A percentile compares a stretch with the other conserved stretches of the same genome.
Conservation (phyloP, 2,113 vertebrate species). For the Tachysurus fulvidraco region DNA sequence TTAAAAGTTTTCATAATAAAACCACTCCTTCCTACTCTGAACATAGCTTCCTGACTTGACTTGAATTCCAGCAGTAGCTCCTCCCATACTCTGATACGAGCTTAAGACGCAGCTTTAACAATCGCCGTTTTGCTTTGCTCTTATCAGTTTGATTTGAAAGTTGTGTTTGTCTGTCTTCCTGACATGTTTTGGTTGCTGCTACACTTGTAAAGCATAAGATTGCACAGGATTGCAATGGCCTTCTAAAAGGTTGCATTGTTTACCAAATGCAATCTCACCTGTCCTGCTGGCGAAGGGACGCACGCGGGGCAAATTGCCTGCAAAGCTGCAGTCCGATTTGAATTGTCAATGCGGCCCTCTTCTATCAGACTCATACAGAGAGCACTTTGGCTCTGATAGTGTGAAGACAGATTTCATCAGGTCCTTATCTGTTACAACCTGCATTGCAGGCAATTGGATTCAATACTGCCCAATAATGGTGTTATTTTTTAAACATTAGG, state of each 20-base stretch:
- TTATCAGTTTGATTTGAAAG: constrained; percentile 11
- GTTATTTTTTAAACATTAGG: constrained; percentile 91
- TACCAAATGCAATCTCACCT: constrained; percentile 69
- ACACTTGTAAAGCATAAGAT: constrained; percentile 63
- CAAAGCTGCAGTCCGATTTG: constrained; percentile 63
- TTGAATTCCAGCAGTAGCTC: neutral
- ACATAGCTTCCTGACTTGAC: no score
- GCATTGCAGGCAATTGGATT: constrained; percentile 86
- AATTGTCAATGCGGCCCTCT: constrained; percentile 66
- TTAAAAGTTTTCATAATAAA: neutral
- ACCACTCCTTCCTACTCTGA: no score
- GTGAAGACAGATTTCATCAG: constrained; percentile 86
- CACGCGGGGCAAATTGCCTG: constrained; percentile 69
- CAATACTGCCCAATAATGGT: constrained; percentile 82
- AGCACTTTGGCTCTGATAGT: constrained; percentile 75
- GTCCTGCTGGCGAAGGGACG: constrained; percentile 54
- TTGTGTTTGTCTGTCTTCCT: constrained; percentile 20
- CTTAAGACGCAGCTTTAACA: neutral
- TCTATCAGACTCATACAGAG: constrained; percentile 67
- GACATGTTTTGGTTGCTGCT: constrained; percentile 22
- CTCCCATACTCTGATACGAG: neutral
- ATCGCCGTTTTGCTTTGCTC: neutral
- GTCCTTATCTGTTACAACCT: constrained; percentile 85
- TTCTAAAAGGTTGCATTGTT: constrained; percentile 60
- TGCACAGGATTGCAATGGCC: constrained; percentile 52